Evolutionary conservation across 1,140 invertebrate species (phyloP).

Genomic region (Megathymus violae): DNA sequence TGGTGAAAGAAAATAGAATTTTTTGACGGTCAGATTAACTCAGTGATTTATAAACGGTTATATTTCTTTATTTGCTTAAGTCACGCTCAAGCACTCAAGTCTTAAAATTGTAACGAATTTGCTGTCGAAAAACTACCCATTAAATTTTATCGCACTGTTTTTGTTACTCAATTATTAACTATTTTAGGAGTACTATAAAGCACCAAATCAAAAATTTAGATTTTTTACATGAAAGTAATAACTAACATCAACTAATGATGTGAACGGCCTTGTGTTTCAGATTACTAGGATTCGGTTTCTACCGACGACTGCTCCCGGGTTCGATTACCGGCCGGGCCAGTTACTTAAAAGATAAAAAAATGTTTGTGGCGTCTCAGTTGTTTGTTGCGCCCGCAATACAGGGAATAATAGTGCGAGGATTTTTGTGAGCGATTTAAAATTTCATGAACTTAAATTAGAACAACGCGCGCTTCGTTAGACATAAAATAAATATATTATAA

Average conservation of each 20-base stretch:
- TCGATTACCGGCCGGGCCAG: too few species aligned
- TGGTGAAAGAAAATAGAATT: slow-evolving; percentile 52
- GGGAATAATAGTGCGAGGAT: too few species aligned
- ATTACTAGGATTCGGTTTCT: too few species aligned
- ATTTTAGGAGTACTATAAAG: slow-evolving; percentile 29
- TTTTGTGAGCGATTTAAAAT: too few species aligned
- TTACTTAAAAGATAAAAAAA: too few species aligned
- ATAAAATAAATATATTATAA: too few species aligned
- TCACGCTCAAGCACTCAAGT: slow-evolving; percentile 58
- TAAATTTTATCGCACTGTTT: slow-evolving; percentile 32
- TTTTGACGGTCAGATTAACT: slow-evolving; percentile 47
- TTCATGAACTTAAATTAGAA: too few species aligned
- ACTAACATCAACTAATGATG: slow-evolving; percentile 18
- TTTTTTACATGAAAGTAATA: slow-evolving; percentile 31
- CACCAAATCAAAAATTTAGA: neutral
- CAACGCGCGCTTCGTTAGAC: too few species aligned
- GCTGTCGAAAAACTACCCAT: slow-evolving; percentile 41
- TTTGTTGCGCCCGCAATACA: too few species aligned
- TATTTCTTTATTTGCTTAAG: slow-evolving; percentile 61
- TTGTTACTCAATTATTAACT: slow-evolving; percentile 37
- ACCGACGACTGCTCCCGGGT: too few species aligned
- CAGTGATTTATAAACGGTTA: slow-evolving; percentile 52
- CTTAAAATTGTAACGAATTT: slow-evolving; percentile 54
- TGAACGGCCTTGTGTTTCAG: too few species aligned
- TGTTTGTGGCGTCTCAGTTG: too few species aligned